Conservation (phyloP, 2,113 vertebrate species). For the Halcyon senegalensis region DNA sequence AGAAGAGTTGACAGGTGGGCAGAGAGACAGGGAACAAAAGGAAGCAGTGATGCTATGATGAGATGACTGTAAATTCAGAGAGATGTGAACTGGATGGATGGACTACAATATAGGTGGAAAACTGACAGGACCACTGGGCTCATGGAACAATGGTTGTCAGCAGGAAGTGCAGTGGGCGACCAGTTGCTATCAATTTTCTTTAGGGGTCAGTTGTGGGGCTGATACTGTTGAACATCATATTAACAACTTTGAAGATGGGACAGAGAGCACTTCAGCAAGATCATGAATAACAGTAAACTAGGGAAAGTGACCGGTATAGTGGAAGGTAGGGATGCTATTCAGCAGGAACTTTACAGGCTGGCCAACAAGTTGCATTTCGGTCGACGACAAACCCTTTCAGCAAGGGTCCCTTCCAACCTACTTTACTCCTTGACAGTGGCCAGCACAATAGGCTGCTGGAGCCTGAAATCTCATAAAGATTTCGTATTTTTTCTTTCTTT, state of each 20-base stretch:
- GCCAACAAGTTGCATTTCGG: background rate
- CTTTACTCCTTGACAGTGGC: background rate
- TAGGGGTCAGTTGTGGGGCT: background rate
- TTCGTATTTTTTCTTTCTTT: background rate
- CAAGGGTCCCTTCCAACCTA: background rate
- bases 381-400: background rate
- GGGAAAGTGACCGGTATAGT: background rate
- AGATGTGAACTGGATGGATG: background rate
- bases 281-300: background rate
- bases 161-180: background rate
- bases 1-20: background rate
- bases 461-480: background rate
- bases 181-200: background rate
- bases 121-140: background rate
- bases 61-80: background rate
- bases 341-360: background rate
- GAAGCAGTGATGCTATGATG: background rate
- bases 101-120: background rate
- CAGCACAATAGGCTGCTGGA: background rate
- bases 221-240: background rate
- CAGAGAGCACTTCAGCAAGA: background rate
- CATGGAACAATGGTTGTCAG: background rate
- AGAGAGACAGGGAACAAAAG: background rate
- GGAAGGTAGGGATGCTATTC: background rate
- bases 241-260: background rate